Percentiles rank a stretch among this genome's conserved stretches.
Conservation (phyloP, 2,113 vertebrate species). For the Notechis scutatus region DNA sequence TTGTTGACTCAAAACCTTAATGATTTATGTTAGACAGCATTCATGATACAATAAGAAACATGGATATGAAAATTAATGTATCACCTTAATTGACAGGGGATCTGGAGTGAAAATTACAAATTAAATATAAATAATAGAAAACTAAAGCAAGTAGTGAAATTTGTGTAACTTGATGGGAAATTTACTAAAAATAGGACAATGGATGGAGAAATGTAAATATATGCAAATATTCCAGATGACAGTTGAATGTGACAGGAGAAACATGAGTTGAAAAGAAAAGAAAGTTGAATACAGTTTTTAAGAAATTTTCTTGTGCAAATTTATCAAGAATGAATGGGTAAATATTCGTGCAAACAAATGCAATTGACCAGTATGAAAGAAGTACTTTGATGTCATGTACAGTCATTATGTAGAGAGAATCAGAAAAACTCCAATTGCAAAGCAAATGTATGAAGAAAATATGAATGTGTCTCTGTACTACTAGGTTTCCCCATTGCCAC, state of each 20-base stretch:
- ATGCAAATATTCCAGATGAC: neutral
- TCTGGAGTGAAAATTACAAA: neutral
- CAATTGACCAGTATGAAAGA: neutral
- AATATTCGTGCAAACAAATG: neutral
- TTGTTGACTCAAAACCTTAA: neutral
- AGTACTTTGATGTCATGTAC: neutral
- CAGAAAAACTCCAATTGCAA: neutral
- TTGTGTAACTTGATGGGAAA: neutral
- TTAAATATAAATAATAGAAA: neutral
- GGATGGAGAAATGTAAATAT: neutral
- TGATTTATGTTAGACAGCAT: neutral
- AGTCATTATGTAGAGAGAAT: neutral
- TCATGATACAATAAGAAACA: neutral
- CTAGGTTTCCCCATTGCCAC: neutral
- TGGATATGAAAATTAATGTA: neutral
- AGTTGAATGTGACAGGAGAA: neutral
- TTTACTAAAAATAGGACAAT: neutral
- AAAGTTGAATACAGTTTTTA: neutral
- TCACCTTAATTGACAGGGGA: neutral
- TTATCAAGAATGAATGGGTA: neutral
- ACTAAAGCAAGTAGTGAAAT: neutral
- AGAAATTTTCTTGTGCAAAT: neutral
- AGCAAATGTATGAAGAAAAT: neutral
- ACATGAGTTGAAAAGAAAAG: neutral
- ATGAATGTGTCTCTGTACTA: neutral